phyloP scores from a whole-genome alignment of 1,140 invertebrate genomes.

The Patella vulgata region DNA sequence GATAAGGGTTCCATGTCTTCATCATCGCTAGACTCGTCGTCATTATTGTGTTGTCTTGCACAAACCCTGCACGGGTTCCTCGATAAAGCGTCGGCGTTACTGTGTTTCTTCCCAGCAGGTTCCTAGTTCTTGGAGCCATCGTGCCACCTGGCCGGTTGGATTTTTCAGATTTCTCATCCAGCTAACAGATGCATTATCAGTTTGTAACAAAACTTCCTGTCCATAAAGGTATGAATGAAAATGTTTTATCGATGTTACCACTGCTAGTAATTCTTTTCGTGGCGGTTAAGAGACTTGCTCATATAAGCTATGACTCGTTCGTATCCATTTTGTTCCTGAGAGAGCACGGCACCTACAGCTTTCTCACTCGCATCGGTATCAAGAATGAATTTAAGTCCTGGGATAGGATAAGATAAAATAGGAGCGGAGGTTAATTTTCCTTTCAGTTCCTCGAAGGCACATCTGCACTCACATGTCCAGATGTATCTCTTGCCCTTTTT shows the following conservation, averaged over 20 bases:
- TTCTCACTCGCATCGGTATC: too few species aligned
- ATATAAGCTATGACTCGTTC: constrained; percentile 44
- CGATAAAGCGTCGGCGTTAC: constrained; percentile 45
- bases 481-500: constrained; percentile 12
- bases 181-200: constrained; percentile 42
- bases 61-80: constrained; percentile 29
- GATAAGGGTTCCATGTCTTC: constrained; percentile 5
- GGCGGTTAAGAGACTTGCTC: constrained; percentile 29
- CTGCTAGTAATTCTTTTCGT: constrained; percentile 60
- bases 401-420: constrained; percentile 21
- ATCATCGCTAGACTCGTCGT: constrained; percentile 6
- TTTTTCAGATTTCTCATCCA: constrained; percentile 34
- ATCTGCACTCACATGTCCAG: constrained; percentile 23
- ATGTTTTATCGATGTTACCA: too few species aligned
- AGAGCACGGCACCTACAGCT: constrained; percentile 46
- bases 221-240: constrained; percentile 44
- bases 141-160: constrained; percentile 35
- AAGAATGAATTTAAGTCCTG: constrained; percentile 27
- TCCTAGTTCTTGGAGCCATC: constrained; percentile 46
- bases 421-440: constrained; percentile 15
- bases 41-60: constrained; percentile 13
- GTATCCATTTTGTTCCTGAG: constrained; percentile 37
- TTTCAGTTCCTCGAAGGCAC: constrained; percentile 34
- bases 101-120: constrained; percentile 37
- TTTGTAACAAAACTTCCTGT: constrained; percentile 28